A percentile compares a stretch with the other conserved stretches of the same genome.
phyloP scores from a whole-genome alignment of 2,113 vertebrate genomes.

The Balaenoptera acutorostrata region DNA sequence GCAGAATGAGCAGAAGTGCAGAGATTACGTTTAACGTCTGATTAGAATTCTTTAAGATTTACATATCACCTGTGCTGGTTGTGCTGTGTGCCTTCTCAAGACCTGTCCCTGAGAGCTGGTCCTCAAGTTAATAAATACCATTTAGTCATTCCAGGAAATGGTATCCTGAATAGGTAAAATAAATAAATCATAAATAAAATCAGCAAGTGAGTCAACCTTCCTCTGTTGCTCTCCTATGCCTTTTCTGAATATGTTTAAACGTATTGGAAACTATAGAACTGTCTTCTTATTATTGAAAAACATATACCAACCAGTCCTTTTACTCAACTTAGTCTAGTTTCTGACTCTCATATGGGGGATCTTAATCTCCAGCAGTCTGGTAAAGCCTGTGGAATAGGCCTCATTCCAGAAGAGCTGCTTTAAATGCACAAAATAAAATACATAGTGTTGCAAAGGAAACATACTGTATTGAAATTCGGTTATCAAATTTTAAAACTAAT shows the following conservation, averaged over 20 bases:
- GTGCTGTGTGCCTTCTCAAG: neutral
- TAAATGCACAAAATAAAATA: conserved; percentile 1
- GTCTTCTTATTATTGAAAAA: neutral
- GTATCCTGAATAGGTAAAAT: neutral
- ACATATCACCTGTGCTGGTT: neutral
- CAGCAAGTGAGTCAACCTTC: neutral
- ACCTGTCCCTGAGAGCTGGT: neutral
- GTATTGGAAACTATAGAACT: neutral
- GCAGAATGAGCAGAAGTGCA: neutral
- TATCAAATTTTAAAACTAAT: conserved; percentile 1
- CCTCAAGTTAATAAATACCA: neutral
- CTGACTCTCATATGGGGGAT: neutral
- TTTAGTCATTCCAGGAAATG: neutral
- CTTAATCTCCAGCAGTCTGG: neutral
- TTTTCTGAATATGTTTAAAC: neutral
- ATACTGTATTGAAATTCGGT: neutral
- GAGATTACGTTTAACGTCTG: neutral
- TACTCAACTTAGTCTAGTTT: neutral
- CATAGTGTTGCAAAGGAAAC: neutral
- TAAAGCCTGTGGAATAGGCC: neutral
- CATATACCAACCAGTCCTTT: neutral
- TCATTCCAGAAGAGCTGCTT: neutral
- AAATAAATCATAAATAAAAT: neutral
- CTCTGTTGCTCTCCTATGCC: neutral
- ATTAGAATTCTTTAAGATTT: neutral